These are phyloP conservation scores for Nannospalax galili DNA, from an alignment of 2,113 vertebrate species.

Conservation along the genomic window DNA sequence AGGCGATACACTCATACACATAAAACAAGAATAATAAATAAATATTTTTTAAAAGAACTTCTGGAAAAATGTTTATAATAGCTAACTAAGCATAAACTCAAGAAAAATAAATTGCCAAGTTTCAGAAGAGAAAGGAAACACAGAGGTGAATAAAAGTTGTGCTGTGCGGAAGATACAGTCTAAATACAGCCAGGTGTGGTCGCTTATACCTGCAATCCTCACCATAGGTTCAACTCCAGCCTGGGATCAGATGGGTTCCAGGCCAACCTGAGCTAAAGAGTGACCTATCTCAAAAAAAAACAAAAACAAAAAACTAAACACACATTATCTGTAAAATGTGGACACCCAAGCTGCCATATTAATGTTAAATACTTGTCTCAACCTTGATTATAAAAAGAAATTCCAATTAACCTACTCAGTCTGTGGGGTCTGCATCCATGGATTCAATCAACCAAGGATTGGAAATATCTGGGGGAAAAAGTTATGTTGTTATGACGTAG, in stretches of 20 bases:
- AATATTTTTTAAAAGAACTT: too few species aligned
- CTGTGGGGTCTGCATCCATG: not conserved
- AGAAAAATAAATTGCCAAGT: constrained; percentile 11
- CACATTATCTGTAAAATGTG: not conserved
- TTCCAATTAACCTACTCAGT: not conserved
- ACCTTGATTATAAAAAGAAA: constrained; percentile 18
- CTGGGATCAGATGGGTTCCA: not conserved
- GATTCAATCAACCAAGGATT: not conserved
- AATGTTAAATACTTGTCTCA: not conserved
- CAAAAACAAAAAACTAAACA: not conserved
- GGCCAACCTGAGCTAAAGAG: not conserved
- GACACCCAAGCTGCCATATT: not conserved
- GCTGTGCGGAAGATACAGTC: not conserved
- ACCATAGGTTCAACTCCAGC: not conserved
- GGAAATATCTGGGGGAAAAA: not conserved
- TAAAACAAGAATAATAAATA: too few species aligned
- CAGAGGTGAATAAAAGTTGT: not conserved
- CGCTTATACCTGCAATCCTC: not conserved
- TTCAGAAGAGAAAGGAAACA: constrained; percentile 34
- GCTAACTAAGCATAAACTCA: constrained; percentile 8
- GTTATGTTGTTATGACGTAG: not conserved
- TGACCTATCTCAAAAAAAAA: not conserved
- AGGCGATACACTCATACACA: too few species aligned
- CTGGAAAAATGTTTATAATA: constrained; percentile 35
- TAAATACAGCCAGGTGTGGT: not conserved